A percentile compares a stretch with the other conserved stretches of the same genome.
Conservation (phyloP, 2,888 invertebrate species). For the Drosophila kuntzei region DNA sequence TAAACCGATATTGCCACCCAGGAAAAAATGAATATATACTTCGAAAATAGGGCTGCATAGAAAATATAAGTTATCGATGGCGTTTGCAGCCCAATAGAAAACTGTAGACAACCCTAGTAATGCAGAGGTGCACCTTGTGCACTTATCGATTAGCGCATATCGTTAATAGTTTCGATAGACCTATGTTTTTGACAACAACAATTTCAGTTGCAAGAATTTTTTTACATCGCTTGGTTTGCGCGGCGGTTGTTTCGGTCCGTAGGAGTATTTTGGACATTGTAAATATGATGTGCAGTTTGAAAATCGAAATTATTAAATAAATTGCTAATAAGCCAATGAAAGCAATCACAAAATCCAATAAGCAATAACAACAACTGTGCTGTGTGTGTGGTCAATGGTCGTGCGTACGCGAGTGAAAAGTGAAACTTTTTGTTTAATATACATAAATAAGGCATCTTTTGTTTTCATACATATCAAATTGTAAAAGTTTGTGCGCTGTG, state of each 20-base stretch:
- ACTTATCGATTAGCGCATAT: conserved; percentile 24
- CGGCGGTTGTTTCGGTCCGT: conserved; percentile 30
- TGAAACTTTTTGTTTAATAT: conserved; percentile 43
- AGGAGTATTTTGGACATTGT: conserved; percentile 9
- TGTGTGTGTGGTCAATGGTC: neutral
- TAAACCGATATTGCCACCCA: too few species aligned
- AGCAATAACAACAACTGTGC: conserved; percentile 8
- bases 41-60: too few species aligned
- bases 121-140: conserved; percentile 3
- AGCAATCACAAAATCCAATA: conserved; percentile 17
- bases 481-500: conserved; percentile 21
- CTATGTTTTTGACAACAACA: conserved; percentile 45
- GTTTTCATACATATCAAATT: conserved; percentile 30
- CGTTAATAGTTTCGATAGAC: conserved; percentile 30
- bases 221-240: conserved; percentile 21
- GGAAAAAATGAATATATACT: too few species aligned
- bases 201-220: conserved; percentile 49
- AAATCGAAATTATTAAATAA: conserved; percentile 28
- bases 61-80: too few species aligned
- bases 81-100: too few species aligned
- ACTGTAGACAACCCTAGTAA: conserved; percentile 5
- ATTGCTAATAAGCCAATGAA: conserved; percentile 19
- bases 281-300: conserved; percentile 27
- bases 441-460: conserved; percentile 18
- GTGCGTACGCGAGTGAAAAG: conserved; percentile 29